Evolutionary conservation across 2,797 vertebrate genomes (phyloP), one percentile per base, ranked within the genome.

Genomic region (Siniperca scherzeri): DNA sequence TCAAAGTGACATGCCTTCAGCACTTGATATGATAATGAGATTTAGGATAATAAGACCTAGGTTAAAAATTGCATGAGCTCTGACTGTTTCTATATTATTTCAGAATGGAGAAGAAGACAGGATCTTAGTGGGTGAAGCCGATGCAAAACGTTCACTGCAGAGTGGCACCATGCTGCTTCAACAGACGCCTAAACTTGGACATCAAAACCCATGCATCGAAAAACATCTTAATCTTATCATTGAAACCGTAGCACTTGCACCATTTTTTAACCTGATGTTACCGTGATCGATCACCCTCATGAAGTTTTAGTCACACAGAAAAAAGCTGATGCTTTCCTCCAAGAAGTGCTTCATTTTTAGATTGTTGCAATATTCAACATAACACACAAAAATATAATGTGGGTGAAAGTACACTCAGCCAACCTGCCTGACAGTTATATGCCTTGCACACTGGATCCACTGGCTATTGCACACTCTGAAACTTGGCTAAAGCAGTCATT

Each of bases 91-190:
- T 83, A 0, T 86, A 1, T 86, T 62, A 8, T 92, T 92, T 82
- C 90, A 95, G 94, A 62, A 68, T 95, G 84, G 92, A 91, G 89
- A 94, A 94, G 85, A 95, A 93, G 83, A 66, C 0, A 0, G 4
- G 0, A 38, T 93, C 93, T 57, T 92, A 94, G 79, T 87, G 81
- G 60, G 8, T 12, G 50, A 71, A 74, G 68, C 30, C 30, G 16
- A 72, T 68, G 68, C 65, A 79, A 50, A 74, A 48, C 1, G 1
- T 38, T 48, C 19, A 65, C 46, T 53, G 50, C 66, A 61, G 44
- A 74, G 46, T 64, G 57, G 46, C 55, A 25, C 55, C n/a, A 3
- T 70, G 68, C 78, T 87, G 69, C 84, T 82, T 25, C 11, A 66
- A 79, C 71, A 65, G 30, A 59, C 60, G 11, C 27, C 64, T 77